A percentile compares a stretch with the other conserved stretches of the same genome.
Evolutionary conservation across 2,113 vertebrate species (phyloP).

Genomic region (Benitochromis conjunctus): DNA sequence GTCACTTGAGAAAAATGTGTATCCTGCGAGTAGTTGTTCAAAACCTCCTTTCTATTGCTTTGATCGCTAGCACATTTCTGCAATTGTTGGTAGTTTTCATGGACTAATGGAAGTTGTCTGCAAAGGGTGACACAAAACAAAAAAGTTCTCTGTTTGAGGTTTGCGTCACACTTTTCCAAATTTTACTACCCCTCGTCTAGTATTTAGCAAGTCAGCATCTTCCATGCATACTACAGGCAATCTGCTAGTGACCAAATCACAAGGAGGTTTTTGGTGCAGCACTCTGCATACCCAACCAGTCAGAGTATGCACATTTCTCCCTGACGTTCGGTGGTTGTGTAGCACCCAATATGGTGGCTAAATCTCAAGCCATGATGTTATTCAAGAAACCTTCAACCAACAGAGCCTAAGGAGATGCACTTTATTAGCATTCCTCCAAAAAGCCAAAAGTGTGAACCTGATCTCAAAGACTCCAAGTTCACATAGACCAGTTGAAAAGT

Average conservation of each 20-base stretch:
- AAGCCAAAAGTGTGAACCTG: neutral
- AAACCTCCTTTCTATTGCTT: neutral
- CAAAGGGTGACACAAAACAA: neutral
- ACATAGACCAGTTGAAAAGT: neutral
- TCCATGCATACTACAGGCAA: neutral
- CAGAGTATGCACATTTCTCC: neutral
- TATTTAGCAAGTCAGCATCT: neutral
- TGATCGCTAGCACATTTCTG: neutral
- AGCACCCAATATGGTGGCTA: neutral
- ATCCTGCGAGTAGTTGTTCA: neutral
- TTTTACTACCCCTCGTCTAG: neutral
- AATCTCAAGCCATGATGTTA: neutral
- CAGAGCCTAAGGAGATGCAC: neutral
- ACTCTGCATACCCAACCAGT: neutral
- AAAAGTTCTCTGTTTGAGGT: neutral
- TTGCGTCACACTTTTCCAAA: neutral
- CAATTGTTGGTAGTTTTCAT: neutral
- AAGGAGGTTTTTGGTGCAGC: neutral
- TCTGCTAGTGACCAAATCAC: neutral
- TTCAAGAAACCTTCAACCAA: neutral
- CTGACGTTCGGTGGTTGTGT: accelerated
- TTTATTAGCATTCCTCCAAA: neutral
- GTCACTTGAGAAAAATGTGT: neutral
- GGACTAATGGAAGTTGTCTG: neutral
- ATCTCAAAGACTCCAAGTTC: neutral